Evolutionary conservation across 53 echinoderm and acorn worm species (phyloP).

Genomic region (Patiria pectinifera): DNA sequence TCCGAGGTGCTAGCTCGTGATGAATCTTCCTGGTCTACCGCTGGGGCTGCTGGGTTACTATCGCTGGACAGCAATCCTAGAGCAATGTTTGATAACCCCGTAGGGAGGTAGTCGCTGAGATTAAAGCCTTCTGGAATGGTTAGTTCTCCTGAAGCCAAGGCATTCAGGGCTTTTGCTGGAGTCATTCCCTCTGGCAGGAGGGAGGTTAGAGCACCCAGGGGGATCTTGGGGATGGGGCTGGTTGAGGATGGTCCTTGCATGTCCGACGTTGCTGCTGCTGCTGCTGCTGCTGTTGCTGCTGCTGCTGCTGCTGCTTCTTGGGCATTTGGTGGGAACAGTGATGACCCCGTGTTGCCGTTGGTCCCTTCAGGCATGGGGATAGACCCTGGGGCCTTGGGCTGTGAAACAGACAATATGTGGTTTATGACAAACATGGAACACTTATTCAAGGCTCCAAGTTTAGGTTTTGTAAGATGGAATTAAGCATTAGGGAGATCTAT

Average conservation of each 20-base stretch:
- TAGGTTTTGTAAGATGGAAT: too few species aligned
- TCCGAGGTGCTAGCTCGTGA: conserved; percentile 8
- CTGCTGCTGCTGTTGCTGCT: too few species aligned
- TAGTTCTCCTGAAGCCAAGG: conserved; percentile 29
- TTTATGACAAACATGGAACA: neutral
- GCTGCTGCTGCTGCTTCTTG: neutral
- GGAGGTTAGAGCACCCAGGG: conserved; percentile 14
- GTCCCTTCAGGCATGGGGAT: conserved; percentile 16
- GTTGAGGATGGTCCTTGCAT: neutral
- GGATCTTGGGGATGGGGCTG: neutral
- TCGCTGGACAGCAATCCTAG: neutral
- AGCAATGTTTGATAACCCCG: conserved; percentile 13
- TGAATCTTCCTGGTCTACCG: neutral
- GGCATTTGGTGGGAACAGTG: neutral
- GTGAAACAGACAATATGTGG: conserved; percentile 10
- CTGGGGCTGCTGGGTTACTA: neutral
- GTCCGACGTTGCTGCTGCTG: neutral
- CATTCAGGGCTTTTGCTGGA: conserved; percentile 27
- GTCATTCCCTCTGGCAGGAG: conserved; percentile 50
- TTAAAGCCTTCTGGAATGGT: conserved; percentile 22
- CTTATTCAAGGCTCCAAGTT: neutral
- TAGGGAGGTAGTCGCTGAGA: neutral
- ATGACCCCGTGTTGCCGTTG: conserved; percentile 19
- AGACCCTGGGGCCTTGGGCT: conserved; percentile 46
- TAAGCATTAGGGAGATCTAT: too few species aligned